Percentiles rank a stretch among this genome's conserved stretches.
phyloP scores from a whole-genome alignment of 2,888 invertebrate genomes.

The Plemyria rubiginata region DNA sequence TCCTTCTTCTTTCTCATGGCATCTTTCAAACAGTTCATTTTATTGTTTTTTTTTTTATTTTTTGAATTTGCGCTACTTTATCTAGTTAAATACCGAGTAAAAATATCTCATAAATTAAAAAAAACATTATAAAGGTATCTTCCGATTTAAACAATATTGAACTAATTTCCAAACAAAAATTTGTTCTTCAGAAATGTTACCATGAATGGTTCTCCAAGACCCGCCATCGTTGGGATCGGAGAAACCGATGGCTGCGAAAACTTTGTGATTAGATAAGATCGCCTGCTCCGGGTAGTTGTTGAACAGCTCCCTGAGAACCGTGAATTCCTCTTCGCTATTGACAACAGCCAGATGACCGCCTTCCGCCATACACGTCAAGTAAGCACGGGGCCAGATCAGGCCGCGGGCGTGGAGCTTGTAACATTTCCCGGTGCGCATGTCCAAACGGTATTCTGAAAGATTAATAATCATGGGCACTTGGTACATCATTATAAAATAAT shows the following conservation, averaged over 20 bases:
- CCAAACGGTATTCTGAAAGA: conserved; percentile 50
- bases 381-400: conserved; percentile 54
- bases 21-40: no score
- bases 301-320: conserved; percentile 46
- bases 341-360: conserved; percentile 58
- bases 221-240: conserved; percentile 49
- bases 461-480: not conserved
- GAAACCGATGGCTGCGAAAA: conserved; percentile 48
- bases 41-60: no score
- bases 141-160: no score
- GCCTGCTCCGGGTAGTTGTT: conserved; percentile 40
- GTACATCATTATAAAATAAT: no score
- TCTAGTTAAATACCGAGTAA: no score
- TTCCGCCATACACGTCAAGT: conserved; percentile 58
- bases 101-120: no score
- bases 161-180: no score
- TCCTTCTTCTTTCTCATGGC: no score
- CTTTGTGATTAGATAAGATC: conserved; percentile 36
- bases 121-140: no score
- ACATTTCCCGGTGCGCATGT: conserved; percentile 51
- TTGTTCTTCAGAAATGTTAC: conserved; percentile 35
- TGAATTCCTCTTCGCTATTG: conserved; percentile 52
- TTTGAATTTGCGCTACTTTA: no score
- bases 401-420: conserved; percentile 61
- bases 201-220: conserved; percentile 55